Conservation (phyloP, 2,888 invertebrate genomes). For the Ypsolopha sequella region DNA sequence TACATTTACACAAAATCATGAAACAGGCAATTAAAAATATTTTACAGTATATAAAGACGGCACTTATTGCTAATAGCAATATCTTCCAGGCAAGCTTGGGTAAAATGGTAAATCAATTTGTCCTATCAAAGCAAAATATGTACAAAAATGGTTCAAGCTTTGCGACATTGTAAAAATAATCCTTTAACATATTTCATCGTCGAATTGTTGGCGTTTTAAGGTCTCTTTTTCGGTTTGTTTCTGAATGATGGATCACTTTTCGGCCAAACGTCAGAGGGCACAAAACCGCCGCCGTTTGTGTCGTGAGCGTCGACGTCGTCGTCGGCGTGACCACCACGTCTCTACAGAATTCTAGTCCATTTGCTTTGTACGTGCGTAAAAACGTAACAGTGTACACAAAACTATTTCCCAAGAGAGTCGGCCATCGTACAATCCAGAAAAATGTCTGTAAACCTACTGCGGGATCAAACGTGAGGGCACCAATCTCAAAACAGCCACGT, state of each 20-base stretch:
- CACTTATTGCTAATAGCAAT: too few relatives aligned
- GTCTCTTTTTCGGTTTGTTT: conserved; percentile 10
- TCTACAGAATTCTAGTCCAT: conserved; percentile 46
- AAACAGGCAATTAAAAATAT: too few relatives aligned
- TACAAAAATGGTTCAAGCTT: not conserved
- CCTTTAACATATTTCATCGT: conserved; percentile 6
- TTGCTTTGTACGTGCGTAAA: conserved; percentile 51
- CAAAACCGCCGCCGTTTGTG: conserved; percentile 4
- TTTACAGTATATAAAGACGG: too few relatives aligned
- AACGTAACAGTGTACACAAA: conserved; percentile 29
- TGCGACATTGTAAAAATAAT: conserved; percentile 7
- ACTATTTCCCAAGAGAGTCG: conserved; percentile 33
- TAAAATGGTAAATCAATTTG: too few relatives aligned
- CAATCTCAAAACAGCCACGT: too few relatives aligned
- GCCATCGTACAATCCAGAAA: conserved; percentile 21
- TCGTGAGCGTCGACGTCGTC: conserved; percentile 5
- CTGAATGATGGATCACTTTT: conserved; percentile 35
- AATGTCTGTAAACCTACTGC: not conserved
- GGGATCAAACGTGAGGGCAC: too few relatives aligned
- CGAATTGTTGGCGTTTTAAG: conserved; percentile 4
- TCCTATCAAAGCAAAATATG: not conserved
- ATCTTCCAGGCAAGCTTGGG: too few relatives aligned
- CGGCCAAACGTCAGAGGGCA: conserved; percentile 15
- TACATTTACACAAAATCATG: too few relatives aligned
- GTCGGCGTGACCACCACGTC: conserved; percentile 44